Evolutionary conservation across 2,888 invertebrate genomes (phyloP).

Genomic region (Heliconius ethilla): DNA sequence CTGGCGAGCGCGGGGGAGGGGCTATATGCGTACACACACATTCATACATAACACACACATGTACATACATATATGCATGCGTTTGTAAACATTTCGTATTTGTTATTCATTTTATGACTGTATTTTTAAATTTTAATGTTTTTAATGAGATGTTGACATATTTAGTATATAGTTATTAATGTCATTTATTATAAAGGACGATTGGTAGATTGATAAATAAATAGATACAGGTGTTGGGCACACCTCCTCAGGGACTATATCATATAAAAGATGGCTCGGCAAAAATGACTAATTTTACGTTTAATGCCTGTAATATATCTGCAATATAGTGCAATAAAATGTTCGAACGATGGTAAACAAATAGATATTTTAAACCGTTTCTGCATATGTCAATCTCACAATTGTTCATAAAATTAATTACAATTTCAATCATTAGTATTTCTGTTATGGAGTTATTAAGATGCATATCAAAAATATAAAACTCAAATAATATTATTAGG

Average conservation of each 20-base stretch:
- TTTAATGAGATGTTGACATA: neutral
- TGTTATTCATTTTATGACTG: neutral
- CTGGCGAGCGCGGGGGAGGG: slow-evolving; percentile 52
- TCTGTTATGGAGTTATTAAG: neutral
- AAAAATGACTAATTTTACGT: no score
- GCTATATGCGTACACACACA: slow-evolving; percentile 47
- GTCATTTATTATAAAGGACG: neutral
- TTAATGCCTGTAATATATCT: no score
- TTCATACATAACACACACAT: slow-evolving; percentile 12
- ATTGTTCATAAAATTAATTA: neutral
- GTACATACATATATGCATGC: slow-evolving; percentile 11
- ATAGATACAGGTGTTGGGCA: no score
- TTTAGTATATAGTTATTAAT: neutral
- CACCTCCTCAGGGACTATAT: no score
- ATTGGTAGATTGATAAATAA: no score
- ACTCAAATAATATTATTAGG: neutral
- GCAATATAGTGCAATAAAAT: no score
- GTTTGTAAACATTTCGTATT: neutral
- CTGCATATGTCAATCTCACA: neutral
- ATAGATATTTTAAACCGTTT: neutral
- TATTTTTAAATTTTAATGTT: neutral
- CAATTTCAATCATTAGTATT: neutral
- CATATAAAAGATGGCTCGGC: no score
- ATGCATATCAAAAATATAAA: neutral
- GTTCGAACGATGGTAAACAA: neutral